These are phyloP conservation scores for Trachelus stipa DNA, from an alignment of 2,888 invertebrate genomes.

Conservation along the genomic window DNA sequence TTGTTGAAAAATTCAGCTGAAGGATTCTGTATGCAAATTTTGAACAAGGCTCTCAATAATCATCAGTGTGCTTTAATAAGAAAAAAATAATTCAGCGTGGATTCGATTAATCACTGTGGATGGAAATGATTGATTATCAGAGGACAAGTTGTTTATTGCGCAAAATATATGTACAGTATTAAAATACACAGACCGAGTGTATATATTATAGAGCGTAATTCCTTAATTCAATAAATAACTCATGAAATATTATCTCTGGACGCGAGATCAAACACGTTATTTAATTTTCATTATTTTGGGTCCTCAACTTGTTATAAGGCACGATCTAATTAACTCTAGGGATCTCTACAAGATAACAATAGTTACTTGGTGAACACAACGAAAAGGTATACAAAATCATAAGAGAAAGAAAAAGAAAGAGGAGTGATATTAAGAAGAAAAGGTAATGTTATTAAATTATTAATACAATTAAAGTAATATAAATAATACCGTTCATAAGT, in stretches of 20 bases:
- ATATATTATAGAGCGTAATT: conserved; percentile 32
- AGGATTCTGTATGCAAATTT: neutral
- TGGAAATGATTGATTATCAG: conserved; percentile 17
- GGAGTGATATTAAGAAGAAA: conserved; percentile 38
- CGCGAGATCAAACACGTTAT: conserved; percentile 24
- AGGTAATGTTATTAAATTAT: conserved; percentile 43
- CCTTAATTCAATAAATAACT: conserved; percentile 35
- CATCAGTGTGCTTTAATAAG: neutral
- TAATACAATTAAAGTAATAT: conserved; percentile 48
- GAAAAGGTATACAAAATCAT: conserved; percentile 11
- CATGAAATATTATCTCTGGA: conserved; percentile 28
- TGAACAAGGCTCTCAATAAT: neutral
- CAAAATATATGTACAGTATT: conserved; percentile 48
- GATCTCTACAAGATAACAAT: conserved; percentile 46
- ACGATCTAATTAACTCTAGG: conserved; percentile 42
- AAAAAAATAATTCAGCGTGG: neutral
- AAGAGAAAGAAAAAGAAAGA: conserved; percentile 44
- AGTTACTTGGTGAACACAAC: conserved; percentile 33
- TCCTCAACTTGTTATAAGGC: conserved; percentile 40
- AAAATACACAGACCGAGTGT: conserved; percentile 39
- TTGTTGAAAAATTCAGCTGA: neutral
- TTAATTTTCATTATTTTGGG: conserved; percentile 9
- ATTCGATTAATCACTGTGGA: neutral
- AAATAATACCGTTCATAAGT: conserved; percentile 54
- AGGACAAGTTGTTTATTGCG: conserved; percentile 42